Evolutionary conservation across 2,888 invertebrate genomes (phyloP).

Genomic region (Griposia aprilina): DNA sequence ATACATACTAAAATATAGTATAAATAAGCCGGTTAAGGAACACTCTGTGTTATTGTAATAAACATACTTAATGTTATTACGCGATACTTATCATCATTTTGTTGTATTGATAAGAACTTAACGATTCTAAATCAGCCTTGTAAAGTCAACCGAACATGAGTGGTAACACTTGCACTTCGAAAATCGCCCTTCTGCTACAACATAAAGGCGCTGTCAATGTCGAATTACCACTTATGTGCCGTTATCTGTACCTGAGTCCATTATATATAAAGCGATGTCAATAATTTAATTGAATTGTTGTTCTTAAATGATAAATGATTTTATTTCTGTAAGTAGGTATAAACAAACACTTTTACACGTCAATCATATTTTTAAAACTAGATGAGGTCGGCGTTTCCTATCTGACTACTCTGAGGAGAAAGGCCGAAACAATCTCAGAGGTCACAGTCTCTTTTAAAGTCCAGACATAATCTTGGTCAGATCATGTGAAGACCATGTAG

Average conservation of each 20-base stretch:
- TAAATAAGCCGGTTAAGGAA: constrained; percentile 5
- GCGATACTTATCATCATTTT: background rate
- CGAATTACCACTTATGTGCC: background rate
- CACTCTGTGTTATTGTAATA: background rate
- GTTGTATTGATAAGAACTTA: background rate
- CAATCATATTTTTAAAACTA: too few relatives aligned
- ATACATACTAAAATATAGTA: constrained; percentile 49
- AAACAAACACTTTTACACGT: too few relatives aligned
- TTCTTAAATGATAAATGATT: too few relatives aligned
- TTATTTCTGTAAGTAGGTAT: too few relatives aligned
- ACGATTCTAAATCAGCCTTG: background rate
- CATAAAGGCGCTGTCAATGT: background rate
- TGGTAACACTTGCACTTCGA: background rate
- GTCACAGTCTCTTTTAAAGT: too few relatives aligned
- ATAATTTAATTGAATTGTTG: background rate
- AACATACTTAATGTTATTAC: background rate
- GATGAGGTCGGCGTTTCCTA: too few relatives aligned
- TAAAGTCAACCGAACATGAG: background rate
- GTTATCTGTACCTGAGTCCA: background rate
- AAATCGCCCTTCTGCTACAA: background rate
- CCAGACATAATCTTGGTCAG: too few relatives aligned
- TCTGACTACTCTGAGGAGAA: too few relatives aligned
- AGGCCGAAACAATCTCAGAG: too few relatives aligned
- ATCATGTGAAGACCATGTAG: too few relatives aligned
- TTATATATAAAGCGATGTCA: constrained; percentile 1